phyloP scores from a whole-genome alignment of 2,888 invertebrate genomes.

The Chalcosyrphus nemorum region DNA sequence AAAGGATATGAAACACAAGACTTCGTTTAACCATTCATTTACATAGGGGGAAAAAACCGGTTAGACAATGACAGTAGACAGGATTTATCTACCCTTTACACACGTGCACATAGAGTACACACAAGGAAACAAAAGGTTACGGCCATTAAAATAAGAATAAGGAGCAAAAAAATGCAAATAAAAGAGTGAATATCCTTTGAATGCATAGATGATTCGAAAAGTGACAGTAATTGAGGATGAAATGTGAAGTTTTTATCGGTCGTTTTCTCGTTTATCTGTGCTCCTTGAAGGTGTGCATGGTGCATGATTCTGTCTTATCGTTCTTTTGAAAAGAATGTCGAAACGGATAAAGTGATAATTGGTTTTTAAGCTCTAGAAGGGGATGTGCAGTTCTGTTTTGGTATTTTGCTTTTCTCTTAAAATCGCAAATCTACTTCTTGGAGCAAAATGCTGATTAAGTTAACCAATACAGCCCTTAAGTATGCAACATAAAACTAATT shows the following conservation, averaged over 20 bases:
- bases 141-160: constrained; percentile 36
- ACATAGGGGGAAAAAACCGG: constrained; percentile 48
- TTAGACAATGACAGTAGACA: constrained; percentile 17
- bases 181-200: constrained; percentile 29
- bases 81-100: constrained; percentile 38
- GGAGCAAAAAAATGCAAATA: not conserved
- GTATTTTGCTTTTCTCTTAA: not conserved
- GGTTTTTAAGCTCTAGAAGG: not conserved
- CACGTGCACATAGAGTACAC: constrained; percentile 28
- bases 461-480: too few relatives aligned
- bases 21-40: constrained; percentile 42
- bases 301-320: constrained; percentile 15
- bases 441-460: too few relatives aligned
- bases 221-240: constrained; percentile 63
- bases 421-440: not conserved
- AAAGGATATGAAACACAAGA: constrained; percentile 24
- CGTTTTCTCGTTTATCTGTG: not conserved
- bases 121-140: constrained; percentile 40
- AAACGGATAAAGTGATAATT: constrained; percentile 17
- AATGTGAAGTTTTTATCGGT: constrained; percentile 43
- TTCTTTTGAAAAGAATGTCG: constrained; percentile 11
- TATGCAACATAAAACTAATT: constrained; percentile 16
- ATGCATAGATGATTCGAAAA: constrained; percentile 31
- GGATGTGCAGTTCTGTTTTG: not conserved
- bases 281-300: not conserved